Conservation (phyloP, 2,888 invertebrate genomes). For the Carpatolechia fugitivella region DNA sequence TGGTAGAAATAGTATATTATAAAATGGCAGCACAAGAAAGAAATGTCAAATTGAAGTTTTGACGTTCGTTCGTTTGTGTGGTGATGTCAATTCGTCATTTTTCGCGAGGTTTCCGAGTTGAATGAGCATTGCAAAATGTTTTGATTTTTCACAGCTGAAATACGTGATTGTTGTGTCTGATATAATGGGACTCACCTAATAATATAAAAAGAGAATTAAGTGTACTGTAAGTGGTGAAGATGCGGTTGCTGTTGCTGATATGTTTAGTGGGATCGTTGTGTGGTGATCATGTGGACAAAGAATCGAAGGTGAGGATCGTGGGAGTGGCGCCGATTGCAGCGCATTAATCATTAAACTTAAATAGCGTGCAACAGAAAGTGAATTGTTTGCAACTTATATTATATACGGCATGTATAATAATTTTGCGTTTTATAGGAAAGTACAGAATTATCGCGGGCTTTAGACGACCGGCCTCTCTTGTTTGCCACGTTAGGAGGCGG, state of each 20-base stretch:
- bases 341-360: slow-evolving; percentile 32
- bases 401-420: background rate
- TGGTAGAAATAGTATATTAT: too few relatives aligned
- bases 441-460: slow-evolving; percentile 83
- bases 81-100: background rate
- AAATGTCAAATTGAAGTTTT: too few relatives aligned
- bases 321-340: slow-evolving; percentile 37
- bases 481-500: slow-evolving; percentile 96
- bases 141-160: background rate
- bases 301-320: slow-evolving; percentile 54
- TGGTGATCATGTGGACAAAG: slow-evolving; percentile 52
- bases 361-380: slow-evolving; percentile 3
- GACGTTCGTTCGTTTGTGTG: too few relatives aligned
- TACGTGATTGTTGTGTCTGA: slow-evolving; percentile 17
- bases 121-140: background rate
- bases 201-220: slow-evolving; percentile 18
- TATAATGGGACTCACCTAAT: slow-evolving; percentile 37
- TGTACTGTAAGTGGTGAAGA: slow-evolving; percentile 35
- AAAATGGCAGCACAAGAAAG: too few relatives aligned
- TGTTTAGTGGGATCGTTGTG: slow-evolving; percentile 54
- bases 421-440: slow-evolving; percentile 63
- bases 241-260: slow-evolving; percentile 50
- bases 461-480: slow-evolving; percentile 86
- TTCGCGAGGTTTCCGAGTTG: background rate
- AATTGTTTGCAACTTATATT: background rate